Base-by-base conservation (phyloP, 2,888 invertebrate genomes). In the Dryadula phaetusa region DNA sequence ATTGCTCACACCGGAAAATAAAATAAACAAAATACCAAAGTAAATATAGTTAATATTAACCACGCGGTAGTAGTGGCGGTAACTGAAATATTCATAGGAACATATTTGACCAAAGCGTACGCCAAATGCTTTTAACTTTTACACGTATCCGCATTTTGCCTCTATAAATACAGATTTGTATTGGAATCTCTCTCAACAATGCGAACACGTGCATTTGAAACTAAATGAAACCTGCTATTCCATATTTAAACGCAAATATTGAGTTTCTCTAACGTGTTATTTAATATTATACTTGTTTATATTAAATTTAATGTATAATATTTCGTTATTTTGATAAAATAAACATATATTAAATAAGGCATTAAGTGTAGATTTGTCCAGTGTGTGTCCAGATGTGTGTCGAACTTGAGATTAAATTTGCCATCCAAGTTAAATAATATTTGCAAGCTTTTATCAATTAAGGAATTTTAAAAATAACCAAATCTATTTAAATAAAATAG, bases 121-220 rank as follows among this genome's bases (percentile, higher is more conserved):
- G 32, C 32, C 28, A 42, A 64, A 64, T 40, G 64, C 64, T 47
- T 60, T 60, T 42, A 60, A 60, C 60, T 60, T 16, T 58, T 18
- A 42, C 47, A 64, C 46, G 20, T 60, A 60, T 68, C 64, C 68
- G 64, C 68, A 64, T 68, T 64, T 64, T 67, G 62, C 53, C 40
- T 32, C 61, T 66, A 70, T 62, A 67, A 64, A 67, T 64, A 67
- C n/a, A 52, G 44, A 60, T 53, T 62, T 60, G 44, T 7, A 69
- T 16, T 60, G 2, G 60, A 60, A 44, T 44, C 60, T 25, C 18
- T 60, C 42, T 60, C 60, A 18, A 32, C 18, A 60, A 44, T 44
- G 60, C 44, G 25, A 60, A 60, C 44, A 60, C 60, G 60, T 60
- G 28, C 60, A 28, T 60, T 28, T 42, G 28, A 6, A 25, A n/a